phyloP scores from a whole-genome alignment of 2,888 invertebrate species.

The Synanthedon formicaeformis region DNA sequence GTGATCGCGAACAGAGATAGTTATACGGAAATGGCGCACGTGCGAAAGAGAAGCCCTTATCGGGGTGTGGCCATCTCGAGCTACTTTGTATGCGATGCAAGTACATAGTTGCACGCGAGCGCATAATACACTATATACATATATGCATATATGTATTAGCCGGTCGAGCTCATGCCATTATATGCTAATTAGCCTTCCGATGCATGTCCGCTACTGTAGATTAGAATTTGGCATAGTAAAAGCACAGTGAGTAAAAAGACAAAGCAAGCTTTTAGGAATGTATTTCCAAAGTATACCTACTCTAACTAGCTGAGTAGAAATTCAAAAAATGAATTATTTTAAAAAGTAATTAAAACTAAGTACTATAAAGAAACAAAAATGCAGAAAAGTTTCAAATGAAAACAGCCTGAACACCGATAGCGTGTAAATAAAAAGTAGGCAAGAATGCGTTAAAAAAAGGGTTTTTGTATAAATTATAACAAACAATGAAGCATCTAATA shows the following conservation, averaged over 20 bases:
- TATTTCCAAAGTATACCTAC: background rate
- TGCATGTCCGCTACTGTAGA: slow-evolving; percentile 28
- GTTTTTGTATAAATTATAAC: too few relatives aligned
- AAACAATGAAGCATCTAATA: background rate
- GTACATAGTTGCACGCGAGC: slow-evolving; percentile 43
- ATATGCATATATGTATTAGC: slow-evolving; percentile 19
- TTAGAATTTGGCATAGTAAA: slow-evolving; percentile 19
- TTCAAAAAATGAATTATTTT: too few relatives aligned
- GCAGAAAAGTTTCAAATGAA: slow-evolving; percentile 1
- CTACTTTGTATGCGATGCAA: slow-evolving; percentile 49
- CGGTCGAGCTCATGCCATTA: slow-evolving; percentile 40
- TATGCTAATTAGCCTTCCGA: slow-evolving; percentile 49
- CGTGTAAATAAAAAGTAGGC: background rate
- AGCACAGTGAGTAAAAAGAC: slow-evolving; percentile 10
- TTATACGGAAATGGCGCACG: slow-evolving; percentile 19
- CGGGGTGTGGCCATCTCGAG: slow-evolving; percentile 57
- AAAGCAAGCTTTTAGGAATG: slow-evolving; percentile 11
- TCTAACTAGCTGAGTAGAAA: too few relatives aligned
- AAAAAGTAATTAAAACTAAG: too few relatives aligned
- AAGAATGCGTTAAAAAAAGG: background rate
- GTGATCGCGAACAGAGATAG: slow-evolving; percentile 19
- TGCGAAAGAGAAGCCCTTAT: slow-evolving; percentile 40
- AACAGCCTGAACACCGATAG: too few relatives aligned
- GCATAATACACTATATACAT: slow-evolving; percentile 17
- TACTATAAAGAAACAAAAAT: background rate